These are phyloP conservation scores for Ennomos fuscantarius DNA, from an alignment of 2,888 invertebrate genomes.

Conservation along the genomic window DNA sequence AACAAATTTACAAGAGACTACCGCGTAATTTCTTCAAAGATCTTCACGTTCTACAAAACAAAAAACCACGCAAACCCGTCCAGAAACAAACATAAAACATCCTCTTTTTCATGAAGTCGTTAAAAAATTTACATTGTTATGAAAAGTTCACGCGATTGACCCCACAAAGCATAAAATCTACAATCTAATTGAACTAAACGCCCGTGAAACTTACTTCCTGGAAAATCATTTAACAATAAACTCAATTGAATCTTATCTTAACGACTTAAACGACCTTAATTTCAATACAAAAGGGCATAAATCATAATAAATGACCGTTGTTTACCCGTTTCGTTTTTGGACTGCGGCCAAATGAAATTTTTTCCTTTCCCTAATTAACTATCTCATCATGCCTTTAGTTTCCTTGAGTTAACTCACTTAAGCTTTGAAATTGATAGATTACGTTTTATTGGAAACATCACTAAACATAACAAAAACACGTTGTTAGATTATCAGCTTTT, in stretches of 20 bases:
- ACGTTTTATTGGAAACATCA: too few relatives aligned
- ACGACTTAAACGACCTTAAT: constrained; percentile 30
- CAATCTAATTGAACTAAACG: constrained; percentile 21
- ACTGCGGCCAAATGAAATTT: constrained; percentile 43
- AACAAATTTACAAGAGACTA: too few relatives aligned
- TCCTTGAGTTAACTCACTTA: not conserved
- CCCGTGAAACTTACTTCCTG: constrained; percentile 22
- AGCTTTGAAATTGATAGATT: not conserved
- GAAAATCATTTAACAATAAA: constrained; percentile 25
- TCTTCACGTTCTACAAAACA: too few relatives aligned
- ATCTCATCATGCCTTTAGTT: constrained; percentile 11
- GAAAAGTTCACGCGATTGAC: too few relatives aligned
- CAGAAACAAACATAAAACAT: not conserved
- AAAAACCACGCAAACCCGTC: not conserved
- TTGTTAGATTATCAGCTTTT: too few relatives aligned
- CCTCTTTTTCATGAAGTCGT: not conserved
- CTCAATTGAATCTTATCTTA: constrained; percentile 30
- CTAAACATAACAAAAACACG: too few relatives aligned
- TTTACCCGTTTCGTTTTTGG: constrained; percentile 39
- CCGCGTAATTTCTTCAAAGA: too few relatives aligned
- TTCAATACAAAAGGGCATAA: constrained; percentile 30
- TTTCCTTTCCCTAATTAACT: constrained; percentile 21
- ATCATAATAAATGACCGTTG: constrained; percentile 21
- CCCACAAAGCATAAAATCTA: not conserved
- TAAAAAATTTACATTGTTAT: too few relatives aligned